Evolutionary conservation across 2,888 invertebrate species (phyloP).

Genomic region (Ectemnius cavifrons): DNA sequence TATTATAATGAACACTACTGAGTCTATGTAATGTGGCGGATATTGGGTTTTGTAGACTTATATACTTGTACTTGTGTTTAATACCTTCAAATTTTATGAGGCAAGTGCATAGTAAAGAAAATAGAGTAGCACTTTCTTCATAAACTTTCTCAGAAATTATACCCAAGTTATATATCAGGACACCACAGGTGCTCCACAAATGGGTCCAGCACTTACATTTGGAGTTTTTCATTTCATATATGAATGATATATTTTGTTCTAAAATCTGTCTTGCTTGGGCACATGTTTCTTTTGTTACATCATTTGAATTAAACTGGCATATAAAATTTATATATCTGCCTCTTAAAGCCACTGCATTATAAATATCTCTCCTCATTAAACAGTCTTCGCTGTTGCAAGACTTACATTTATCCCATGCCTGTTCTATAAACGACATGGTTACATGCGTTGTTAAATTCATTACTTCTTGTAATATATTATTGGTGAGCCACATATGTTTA

Average conservation of each 20-base stretch:
- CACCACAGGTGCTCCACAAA: constrained; percentile 63
- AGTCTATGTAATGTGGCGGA: constrained; percentile 57
- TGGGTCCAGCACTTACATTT: constrained; percentile 61
- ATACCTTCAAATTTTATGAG: constrained; percentile 60
- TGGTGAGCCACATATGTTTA: constrained; percentile 35
- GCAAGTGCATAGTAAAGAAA: constrained; percentile 56
- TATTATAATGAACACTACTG: constrained; percentile 53
- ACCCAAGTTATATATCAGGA: constrained; percentile 65
- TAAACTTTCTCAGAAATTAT: constrained; percentile 55
- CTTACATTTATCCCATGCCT: constrained; percentile 48
- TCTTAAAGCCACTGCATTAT: constrained; percentile 49
- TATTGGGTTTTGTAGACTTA: constrained; percentile 53
- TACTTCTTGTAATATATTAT: constrained; percentile 40
- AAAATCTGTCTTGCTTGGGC: constrained; percentile 38
- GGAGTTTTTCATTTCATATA: constrained; percentile 51
- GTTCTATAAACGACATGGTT: constrained; percentile 37
- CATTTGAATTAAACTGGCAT: constrained; percentile 37
- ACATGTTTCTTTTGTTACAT: constrained; percentile 45
- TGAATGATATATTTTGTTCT: constrained; percentile 44
- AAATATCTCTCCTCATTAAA: constrained; percentile 54
- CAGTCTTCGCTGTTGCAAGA: constrained; percentile 52
- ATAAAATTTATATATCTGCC: constrained; percentile 47
- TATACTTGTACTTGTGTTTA: constrained; percentile 34
- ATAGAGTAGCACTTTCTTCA: constrained; percentile 54
- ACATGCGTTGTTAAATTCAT: constrained; percentile 49